A percentile compares a stretch with the other conserved stretches of the same genome.
phyloP scores from a whole-genome alignment of 1,140 invertebrate genomes.

The Akabosia matsudoensis region DNA sequence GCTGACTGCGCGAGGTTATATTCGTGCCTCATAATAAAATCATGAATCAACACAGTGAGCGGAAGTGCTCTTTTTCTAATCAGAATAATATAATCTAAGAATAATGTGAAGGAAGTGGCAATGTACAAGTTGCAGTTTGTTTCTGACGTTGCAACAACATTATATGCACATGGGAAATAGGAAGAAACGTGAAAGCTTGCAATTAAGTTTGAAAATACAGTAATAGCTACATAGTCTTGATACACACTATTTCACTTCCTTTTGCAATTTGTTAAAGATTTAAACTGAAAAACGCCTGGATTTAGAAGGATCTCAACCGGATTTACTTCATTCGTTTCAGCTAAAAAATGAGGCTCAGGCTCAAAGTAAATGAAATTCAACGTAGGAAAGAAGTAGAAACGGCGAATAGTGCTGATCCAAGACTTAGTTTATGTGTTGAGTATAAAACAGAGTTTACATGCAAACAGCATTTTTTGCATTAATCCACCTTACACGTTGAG shows the following conservation, averaged over 20 bases:
- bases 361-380: too few species aligned
- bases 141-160: too few species aligned
- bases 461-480: too few species aligned
- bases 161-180: too few species aligned
- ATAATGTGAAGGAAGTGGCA: not conserved
- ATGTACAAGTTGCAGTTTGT: too few species aligned
- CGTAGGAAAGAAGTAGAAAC: too few species aligned
- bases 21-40: not conserved
- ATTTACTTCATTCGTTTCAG: not conserved
- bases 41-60: not conserved
- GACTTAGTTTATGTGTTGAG: too few species aligned
- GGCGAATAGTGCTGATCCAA: too few species aligned
- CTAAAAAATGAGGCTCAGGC: not conserved
- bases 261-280: not conserved
- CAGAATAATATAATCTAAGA: not conserved
- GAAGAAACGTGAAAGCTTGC: not conserved
- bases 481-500: too few species aligned
- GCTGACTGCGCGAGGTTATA: not conserved
- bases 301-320: not conserved
- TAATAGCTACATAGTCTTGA: not conserved
- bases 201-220: not conserved
- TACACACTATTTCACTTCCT: not conserved
- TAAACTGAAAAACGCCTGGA: not conserved
- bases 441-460: too few species aligned
- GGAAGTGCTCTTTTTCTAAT: not conserved